Conservation (phyloP, 2,888 invertebrate genomes). For the Zaprionus bogoriensis region DNA sequence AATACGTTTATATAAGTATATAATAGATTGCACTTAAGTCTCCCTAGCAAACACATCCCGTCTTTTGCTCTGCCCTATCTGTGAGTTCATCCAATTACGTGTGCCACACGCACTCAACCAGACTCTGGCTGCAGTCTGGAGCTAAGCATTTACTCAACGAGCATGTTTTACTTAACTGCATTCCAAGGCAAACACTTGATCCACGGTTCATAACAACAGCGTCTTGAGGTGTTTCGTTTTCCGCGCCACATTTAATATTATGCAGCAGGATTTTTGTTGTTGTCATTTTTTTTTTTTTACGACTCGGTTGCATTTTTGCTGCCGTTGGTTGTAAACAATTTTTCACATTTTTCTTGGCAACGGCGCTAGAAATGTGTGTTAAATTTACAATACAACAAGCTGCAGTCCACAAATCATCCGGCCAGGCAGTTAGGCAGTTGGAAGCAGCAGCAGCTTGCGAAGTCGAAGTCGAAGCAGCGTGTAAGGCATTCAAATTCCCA, state of each 20-base stretch:
- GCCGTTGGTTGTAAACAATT: conserved; percentile 38
- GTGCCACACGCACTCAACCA: conserved; percentile 35
- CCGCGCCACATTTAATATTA: conserved; percentile 52
- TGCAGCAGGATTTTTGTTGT: conserved; percentile 49
- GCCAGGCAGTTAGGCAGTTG: conserved; percentile 10
- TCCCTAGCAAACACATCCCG: conserved; percentile 19
- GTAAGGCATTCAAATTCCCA: conserved; percentile 75
- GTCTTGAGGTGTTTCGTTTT: conserved; percentile 23
- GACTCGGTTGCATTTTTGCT: conserved; percentile 25
- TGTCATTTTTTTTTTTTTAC: conserved; percentile 9
- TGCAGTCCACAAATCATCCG: conserved; percentile 52
- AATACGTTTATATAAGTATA: no score
- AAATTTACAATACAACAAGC: conserved; percentile 29
- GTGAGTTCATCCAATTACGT: conserved; percentile 33
- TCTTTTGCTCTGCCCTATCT: conserved; percentile 20
- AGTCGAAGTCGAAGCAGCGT: conserved; percentile 33
- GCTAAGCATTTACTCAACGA: conserved; percentile 24
- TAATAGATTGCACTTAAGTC: not conserved
- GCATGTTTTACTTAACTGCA: conserved; percentile 42
- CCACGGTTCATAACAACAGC: conserved; percentile 18
- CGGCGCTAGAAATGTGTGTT: conserved; percentile 45
- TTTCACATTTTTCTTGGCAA: conserved; percentile 41
- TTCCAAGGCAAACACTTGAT: conserved; percentile 47
- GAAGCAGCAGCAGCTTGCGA: conserved; percentile 3
- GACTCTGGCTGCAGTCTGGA: conserved; percentile 20